Percentiles rank a stretch among this genome's conserved stretches.
Conservation (phyloP, 2,797 vertebrate genomes). For the Malacoraja senta region DNA sequence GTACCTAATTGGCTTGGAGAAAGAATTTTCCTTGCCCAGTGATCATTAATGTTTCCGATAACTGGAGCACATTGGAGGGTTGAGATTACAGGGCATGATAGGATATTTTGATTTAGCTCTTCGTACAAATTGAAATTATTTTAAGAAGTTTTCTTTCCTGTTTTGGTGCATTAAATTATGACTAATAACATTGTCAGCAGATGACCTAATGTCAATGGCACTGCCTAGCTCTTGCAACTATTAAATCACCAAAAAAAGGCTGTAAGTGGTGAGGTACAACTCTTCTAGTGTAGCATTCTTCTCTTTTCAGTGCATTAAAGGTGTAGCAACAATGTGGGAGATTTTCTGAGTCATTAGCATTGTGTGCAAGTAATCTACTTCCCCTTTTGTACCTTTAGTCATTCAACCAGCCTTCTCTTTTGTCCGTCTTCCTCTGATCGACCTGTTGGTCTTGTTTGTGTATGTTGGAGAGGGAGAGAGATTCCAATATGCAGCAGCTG, state of each 20-base stretch:
- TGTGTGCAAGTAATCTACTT: background rate
- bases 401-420: background rate
- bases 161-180: background rate
- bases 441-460: background rate
- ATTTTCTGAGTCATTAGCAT: background rate
- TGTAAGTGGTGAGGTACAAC: background rate
- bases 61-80: too few relatives aligned
- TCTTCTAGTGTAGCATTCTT: too few relatives aligned
- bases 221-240: too few relatives aligned
- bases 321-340: too few relatives aligned
- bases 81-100: too few relatives aligned
- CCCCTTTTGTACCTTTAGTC: background rate
- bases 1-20: background rate
- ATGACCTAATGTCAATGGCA: background rate
- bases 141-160: background rate
- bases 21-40: background rate
- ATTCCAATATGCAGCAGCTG: background rate
- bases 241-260: too few relatives aligned
- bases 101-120: background rate
- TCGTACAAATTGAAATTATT: too few relatives aligned
- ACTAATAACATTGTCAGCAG: background rate
- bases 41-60: too few relatives aligned
- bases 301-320: background rate
- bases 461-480: background rate
- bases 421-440: background rate